A percentile compares a stretch with the other conserved stretches of the same genome.
phyloP scores from a whole-genome alignment of 2,113 vertebrate species.

The Scalopus aquaticus region DNA sequence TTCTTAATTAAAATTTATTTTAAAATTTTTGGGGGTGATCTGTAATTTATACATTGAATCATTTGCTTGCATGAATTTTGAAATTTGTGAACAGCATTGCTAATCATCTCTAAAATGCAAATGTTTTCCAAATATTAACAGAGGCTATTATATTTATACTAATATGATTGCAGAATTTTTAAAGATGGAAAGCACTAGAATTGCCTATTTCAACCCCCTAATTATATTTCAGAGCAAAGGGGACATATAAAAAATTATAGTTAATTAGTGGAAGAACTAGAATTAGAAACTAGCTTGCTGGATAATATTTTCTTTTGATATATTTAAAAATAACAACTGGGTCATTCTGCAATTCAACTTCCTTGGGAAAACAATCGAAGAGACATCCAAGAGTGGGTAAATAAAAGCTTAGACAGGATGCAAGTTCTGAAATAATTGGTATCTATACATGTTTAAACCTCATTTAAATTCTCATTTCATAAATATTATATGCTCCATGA shows the following conservation, averaged over 20 bases:
- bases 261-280: slow-evolving; percentile 55
- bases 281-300: slow-evolving; percentile 59
- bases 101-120: neutral
- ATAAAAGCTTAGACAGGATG: slow-evolving; percentile 31
- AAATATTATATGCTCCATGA: neutral
- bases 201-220: neutral
- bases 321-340: slow-evolving; percentile 68
- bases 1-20: neutral
- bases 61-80: neutral
- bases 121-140: neutral
- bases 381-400: slow-evolving; percentile 15
- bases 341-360: slow-evolving; percentile 57
- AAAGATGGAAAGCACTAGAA: neutral
- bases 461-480: neutral
- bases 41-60: neutral
- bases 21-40: neutral
- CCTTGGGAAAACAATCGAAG: slow-evolving; percentile 39
- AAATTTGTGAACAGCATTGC: neutral
- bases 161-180: neutral
- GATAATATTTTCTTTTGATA: slow-evolving; percentile 62
- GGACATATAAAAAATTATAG: slow-evolving; percentile 32
- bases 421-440: slow-evolving; percentile 25
- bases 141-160: slow-evolving; percentile 16
- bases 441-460: neutral
- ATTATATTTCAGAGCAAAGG: slow-evolving; percentile 40